phyloP scores from a whole-genome alignment of 2,888 invertebrate genomes.

The Platycheirus rosarum region DNA sequence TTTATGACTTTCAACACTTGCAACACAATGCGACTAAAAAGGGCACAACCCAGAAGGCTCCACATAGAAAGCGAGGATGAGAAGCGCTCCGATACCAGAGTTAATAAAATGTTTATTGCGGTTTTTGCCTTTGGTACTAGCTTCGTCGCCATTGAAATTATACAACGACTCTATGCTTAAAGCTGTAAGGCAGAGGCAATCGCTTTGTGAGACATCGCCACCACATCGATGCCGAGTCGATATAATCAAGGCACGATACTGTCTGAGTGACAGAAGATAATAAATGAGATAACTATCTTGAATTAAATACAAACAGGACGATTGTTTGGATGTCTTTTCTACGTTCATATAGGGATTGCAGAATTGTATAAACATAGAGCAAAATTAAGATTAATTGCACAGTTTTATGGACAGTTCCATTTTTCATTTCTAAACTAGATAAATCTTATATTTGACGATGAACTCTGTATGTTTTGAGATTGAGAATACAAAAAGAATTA shows the following conservation, averaged over 20 bases:
- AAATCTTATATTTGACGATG: not conserved
- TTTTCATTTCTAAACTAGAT: slow-evolving; percentile 12
- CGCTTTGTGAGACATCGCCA: slow-evolving; percentile 30
- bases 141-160: slow-evolving; percentile 23
- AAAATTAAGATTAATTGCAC: slow-evolving; percentile 39
- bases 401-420: not conserved
- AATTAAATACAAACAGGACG: slow-evolving; percentile 47
- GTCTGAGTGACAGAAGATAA: slow-evolving; percentile 33
- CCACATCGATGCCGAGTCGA: slow-evolving; percentile 26
- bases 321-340: slow-evolving; percentile 36
- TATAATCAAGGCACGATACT: slow-evolving; percentile 59
- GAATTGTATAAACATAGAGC: slow-evolving; percentile 14
- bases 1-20: slow-evolving; percentile 49
- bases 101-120: slow-evolving; percentile 60
- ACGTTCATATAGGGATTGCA: slow-evolving; percentile 3
- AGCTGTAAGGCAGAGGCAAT: slow-evolving; percentile 36
- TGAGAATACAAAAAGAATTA: not conserved
- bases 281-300: slow-evolving; percentile 22
- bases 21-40: slow-evolving; percentile 32
- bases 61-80: not conserved
- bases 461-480: not conserved
- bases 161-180: slow-evolving; percentile 9
- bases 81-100: slow-evolving; percentile 34
- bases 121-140: slow-evolving; percentile 29
- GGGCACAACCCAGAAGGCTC: slow-evolving; percentile 31